These are phyloP conservation scores for Leptodactylus fallax DNA, from an alignment of 2,797 vertebrate genomes.

Conservation along the genomic window DNA sequence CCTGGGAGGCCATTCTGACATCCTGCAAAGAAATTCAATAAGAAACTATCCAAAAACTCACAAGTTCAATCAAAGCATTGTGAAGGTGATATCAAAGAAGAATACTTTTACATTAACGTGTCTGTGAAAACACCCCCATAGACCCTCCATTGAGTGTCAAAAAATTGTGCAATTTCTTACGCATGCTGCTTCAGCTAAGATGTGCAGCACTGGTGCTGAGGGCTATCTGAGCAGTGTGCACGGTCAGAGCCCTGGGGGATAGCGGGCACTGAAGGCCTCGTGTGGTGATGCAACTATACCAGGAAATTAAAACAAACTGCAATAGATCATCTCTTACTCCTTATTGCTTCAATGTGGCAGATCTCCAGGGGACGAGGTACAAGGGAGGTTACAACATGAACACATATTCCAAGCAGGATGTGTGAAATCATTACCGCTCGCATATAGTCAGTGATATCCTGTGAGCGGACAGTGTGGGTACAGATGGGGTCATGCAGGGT, in stretches of 20 bases:
- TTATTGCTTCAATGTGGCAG: constrained; percentile 25
- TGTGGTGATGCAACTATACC: constrained; percentile 22
- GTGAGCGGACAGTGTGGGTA: not conserved
- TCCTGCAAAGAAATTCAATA: no score
- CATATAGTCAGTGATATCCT: not conserved
- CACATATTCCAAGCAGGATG: not conserved
- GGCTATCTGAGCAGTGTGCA: no score
- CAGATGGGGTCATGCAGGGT: no score
- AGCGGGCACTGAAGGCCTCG: not conserved
- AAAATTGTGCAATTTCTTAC: not conserved
- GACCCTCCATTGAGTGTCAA: no score
- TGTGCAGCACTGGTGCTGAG: no score
- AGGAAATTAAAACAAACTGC: constrained; percentile 43
- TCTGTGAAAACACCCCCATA: no score
- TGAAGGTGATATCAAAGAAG: no score
- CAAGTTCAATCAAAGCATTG: no score
- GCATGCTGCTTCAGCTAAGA: no score
- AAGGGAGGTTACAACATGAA: not conserved
- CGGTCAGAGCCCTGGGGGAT: not conserved
- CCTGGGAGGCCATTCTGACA: no score
- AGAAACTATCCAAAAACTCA: no score
- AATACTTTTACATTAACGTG: no score
- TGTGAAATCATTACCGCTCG: not conserved
- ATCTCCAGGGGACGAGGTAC: not conserved
- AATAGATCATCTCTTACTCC: constrained; percentile 21